Evolutionary conservation across 2,113 vertebrate genomes (phyloP).

Genomic region (Chionodraco myersi): DNA sequence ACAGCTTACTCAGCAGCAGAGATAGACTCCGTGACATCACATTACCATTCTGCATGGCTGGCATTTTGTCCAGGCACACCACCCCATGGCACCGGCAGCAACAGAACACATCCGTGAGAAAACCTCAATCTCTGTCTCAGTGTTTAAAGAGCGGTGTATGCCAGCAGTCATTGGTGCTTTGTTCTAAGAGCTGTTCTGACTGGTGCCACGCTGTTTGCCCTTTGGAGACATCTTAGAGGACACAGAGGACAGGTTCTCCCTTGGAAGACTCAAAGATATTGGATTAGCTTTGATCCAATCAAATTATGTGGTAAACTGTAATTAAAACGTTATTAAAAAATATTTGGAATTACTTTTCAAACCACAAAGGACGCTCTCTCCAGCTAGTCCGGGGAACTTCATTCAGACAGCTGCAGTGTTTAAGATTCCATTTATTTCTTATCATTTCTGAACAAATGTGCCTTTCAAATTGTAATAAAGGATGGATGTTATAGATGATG

Average conservation of each 20-base stretch:
- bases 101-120: constrained; percentile 27
- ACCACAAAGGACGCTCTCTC: background rate
- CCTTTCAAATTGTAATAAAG: background rate
- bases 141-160: background rate
- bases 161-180: background rate
- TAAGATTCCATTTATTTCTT: background rate
- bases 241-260: background rate
- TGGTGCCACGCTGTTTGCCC: background rate
- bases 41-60: constrained; percentile 64
- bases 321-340: constrained; percentile 4
- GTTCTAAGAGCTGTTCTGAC: constrained; percentile 1
- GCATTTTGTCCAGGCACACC: constrained; percentile 38
- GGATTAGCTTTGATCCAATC: constrained; percentile 17
- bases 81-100: constrained; percentile 14
- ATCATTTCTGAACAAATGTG: background rate
- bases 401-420: background rate
- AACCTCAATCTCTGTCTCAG: background rate
- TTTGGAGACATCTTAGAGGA: constrained; percentile 21
- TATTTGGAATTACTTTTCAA: background rate
- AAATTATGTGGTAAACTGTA: background rate
- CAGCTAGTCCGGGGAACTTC: background rate
- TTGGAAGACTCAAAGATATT: background rate
- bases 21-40: constrained; percentile 28
- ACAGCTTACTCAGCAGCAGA: constrained; percentile 38
- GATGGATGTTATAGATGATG: background rate